Evolutionary conservation across 2,888 invertebrate species (phyloP).

Genomic region (Campoletis raptor): DNA sequence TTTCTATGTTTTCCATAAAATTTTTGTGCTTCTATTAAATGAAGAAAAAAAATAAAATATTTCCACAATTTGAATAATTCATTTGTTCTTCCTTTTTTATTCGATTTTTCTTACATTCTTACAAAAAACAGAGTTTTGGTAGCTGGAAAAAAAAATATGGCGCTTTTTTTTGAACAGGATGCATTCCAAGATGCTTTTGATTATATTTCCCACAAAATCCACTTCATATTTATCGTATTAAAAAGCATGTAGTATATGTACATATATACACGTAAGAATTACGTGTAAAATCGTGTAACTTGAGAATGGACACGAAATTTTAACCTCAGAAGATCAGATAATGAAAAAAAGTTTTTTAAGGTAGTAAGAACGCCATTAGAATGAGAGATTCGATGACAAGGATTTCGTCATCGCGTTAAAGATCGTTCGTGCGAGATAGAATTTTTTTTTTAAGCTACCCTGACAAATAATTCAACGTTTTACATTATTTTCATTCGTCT

Average conservation of each 20-base stretch:
- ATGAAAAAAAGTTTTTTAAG: background rate
- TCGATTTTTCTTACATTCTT: background rate
- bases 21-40: too few relatives aligned
- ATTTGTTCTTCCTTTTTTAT: background rate
- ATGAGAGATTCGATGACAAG: slow-evolving; percentile 31
- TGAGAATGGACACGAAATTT: slow-evolving; percentile 34
- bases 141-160: background rate
- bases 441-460: background rate
- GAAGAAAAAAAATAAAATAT: too few relatives aligned
- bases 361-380: slow-evolving; percentile 46
- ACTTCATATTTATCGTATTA: background rate
- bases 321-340: slow-evolving; percentile 44
- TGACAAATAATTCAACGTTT: slow-evolving; percentile 49
- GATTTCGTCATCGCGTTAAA: slow-evolving; percentile 45
- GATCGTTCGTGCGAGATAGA: slow-evolving; percentile 59
- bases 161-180: background rate
- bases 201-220: slow-evolving; percentile 2
- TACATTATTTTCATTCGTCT: background rate
- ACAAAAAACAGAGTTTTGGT: background rate
- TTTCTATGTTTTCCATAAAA: too few relatives aligned
- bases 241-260: background rate
- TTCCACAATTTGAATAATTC: too few relatives aligned
- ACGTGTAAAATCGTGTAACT: slow-evolving; percentile 46
- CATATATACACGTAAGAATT: background rate
- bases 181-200: background rate